phyloP scores from a whole-genome alignment of 2,113 vertebrate genomes.

The Acrocephalus kingi region DNA sequence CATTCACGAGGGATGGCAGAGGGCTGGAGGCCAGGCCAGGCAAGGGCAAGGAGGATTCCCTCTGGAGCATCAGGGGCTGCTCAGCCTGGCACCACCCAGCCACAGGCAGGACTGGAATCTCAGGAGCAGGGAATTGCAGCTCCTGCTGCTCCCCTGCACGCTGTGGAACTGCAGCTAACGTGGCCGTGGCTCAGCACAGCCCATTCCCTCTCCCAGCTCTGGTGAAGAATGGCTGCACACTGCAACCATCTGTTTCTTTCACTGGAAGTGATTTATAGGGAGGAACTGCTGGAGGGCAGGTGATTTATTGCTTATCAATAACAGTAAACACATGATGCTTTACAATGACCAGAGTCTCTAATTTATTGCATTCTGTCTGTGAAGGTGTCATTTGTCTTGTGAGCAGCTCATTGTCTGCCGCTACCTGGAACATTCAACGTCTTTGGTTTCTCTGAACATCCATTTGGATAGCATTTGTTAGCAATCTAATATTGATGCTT shows the following conservation, averaged over 20 bases:
- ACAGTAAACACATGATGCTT: slow-evolving; percentile 45
- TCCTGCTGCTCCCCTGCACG: not conserved
- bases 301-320: slow-evolving; percentile 72
- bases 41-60: accelerated
- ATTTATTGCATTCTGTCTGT: slow-evolving; percentile 34
- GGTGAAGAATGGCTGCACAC: not conserved
- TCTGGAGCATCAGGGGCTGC: not conserved
- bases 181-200: not conserved
- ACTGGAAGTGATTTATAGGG: slow-evolving; percentile 53
- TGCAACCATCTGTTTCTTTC: slow-evolving; percentile 30
- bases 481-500: slow-evolving; percentile 20
- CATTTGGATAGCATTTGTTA: slow-evolving; percentile 48
- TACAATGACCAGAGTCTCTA: slow-evolving; percentile 48
- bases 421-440: slow-evolving; percentile 13
- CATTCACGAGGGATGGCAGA: accelerated
- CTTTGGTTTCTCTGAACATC: slow-evolving; percentile 38
- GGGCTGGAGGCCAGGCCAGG: not conserved
- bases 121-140: accelerated
- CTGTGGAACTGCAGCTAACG: accelerated
- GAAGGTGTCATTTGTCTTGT: slow-evolving; percentile 40
- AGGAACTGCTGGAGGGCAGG: slow-evolving; percentile 45
- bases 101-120: accelerated
- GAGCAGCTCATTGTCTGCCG: slow-evolving; percentile 18
- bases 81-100: not conserved
- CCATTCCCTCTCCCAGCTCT: not conserved